Base-by-base conservation (phyloP, 1,140 invertebrate genomes). In the Ceratitis capitata region DNA sequence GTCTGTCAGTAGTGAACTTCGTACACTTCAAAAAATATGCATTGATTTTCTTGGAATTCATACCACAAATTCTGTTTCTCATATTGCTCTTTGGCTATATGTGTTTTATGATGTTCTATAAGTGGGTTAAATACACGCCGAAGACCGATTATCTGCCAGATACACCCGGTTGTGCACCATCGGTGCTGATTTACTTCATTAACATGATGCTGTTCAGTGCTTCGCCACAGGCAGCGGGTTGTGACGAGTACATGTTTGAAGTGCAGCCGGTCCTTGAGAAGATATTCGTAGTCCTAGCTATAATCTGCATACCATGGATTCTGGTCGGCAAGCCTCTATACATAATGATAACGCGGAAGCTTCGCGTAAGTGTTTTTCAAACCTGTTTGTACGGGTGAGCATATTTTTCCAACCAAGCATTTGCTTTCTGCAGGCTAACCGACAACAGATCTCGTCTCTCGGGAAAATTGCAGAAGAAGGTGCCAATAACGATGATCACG, bases 11-110 rank as follows among this genome's bases (percentile, higher is more conserved):
- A 49, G 93, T 96, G 51, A 99, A 99, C 92, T 97, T 98, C 92
- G 91, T 96, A 95, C 98, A 94, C 92, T 98, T 97, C 93, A 86
- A 95, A 95, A 88, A 94, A 94, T 83, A 93, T 96, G 45, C 82
- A 51, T 97, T 96, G 89, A 95, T 99, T 47, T 89, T 99, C 83
- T 94, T 97, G 87, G 97, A 99, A 92, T 99, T 99, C 92, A 92
- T 99, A 53, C 98, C 98, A 2, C 97, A 99, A 93, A 89, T 99
- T 1, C 92, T 99, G 39, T 99, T 99, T 93, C 93, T 99, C 23
- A 88, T 95, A 23, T 94, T 96, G 29, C 94, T 99, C 26, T 99
- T 99, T 94, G 95, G 97, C 47, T 99, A 99, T 93, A 95, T 99
- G 94, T 96, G 98, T 29, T 94, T 97, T 84, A 94, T 99, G 93